phyloP scores from a whole-genome alignment of 1,140 invertebrate species.

The Drosophila pandora region DNA sequence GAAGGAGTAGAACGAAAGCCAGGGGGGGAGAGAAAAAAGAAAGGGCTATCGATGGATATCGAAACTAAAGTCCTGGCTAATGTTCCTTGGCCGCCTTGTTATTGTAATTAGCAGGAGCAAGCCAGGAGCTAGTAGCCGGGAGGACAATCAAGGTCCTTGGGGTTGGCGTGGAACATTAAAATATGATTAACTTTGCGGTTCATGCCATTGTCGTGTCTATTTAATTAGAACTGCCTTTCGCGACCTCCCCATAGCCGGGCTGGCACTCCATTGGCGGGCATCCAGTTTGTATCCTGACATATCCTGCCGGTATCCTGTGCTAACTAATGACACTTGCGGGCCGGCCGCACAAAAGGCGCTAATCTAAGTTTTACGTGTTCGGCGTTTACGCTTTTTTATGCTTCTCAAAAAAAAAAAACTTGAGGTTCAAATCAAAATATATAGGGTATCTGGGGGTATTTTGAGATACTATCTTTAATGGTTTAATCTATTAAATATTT shows the following conservation, averaged over 20 bases:
- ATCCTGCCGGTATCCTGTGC: conserved; percentile 50
- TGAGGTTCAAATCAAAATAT: neutral
- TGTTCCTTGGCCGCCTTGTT: conserved; percentile 51
- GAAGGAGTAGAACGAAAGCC: conserved; percentile 16
- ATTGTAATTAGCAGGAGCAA: conserved; percentile 65
- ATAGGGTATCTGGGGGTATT: neutral
- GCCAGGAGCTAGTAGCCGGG: neutral
- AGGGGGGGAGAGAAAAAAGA: neutral
- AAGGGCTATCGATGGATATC: conserved; percentile 58
- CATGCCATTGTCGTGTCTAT: conserved; percentile 76
- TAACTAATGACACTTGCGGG: conserved; percentile 71
- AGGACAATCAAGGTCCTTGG: conserved; percentile 23
- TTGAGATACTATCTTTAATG: no score
- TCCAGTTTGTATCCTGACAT: conserved; percentile 22
- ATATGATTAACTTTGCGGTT: conserved; percentile 77
- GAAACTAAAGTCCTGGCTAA: conserved; percentile 36
- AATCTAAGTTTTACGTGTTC: conserved; percentile 80
- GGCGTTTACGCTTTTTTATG: conserved; percentile 66
- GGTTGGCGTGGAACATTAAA: conserved; percentile 66
- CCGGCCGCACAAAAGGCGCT: conserved; percentile 66
- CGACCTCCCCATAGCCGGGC: conserved; percentile 13
- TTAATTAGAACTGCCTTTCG: conserved; percentile 63
- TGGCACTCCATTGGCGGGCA: neutral
- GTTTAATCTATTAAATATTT: no score
- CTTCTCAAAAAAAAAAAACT: conserved; percentile 15